A percentile compares a stretch with the other conserved stretches of the same genome.
phyloP scores from a whole-genome alignment of 30 jellyfish, hydroid and myxozoan species.

The Hydra vulgaris region DNA sequence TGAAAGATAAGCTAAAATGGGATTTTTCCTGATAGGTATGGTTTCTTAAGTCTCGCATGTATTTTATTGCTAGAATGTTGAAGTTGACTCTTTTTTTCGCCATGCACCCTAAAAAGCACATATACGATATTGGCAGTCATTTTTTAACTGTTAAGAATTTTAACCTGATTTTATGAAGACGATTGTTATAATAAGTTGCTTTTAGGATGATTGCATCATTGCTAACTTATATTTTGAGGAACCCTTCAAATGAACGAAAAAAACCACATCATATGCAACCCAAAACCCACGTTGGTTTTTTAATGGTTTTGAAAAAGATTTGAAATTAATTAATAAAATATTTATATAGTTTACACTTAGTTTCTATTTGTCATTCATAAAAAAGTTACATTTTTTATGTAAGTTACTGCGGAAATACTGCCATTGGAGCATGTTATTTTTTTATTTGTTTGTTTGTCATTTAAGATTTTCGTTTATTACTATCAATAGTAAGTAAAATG shows the following conservation, averaged over 20 bases:
- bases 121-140: neutral
- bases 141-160: neutral
- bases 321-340: too few species aligned
- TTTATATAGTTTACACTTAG: neutral
- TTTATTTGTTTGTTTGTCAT: too few species aligned
- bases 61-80: neutral
- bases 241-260: conserved; percentile 1
- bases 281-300: conserved; percentile 5
- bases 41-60: conserved; percentile 6
- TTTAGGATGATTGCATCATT: neutral
- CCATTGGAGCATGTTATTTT: too few species aligned
- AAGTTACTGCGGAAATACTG: too few species aligned
- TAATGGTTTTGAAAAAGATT: neutral
- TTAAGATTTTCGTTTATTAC: too few species aligned
- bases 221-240: conserved; percentile 9
- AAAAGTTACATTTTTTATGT: neutral
- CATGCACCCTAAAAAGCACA: neutral
- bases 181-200: conserved; percentile 4
- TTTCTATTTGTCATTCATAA: neutral
- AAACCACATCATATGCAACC: conserved; percentile 8
- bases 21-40: neutral
- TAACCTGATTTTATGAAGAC: neutral
- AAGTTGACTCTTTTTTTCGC: too few species aligned
- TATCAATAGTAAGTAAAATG: too few species aligned
- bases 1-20: neutral